Conservation (phyloP, 2,888 invertebrate species). For the Allacma fusca region DNA sequence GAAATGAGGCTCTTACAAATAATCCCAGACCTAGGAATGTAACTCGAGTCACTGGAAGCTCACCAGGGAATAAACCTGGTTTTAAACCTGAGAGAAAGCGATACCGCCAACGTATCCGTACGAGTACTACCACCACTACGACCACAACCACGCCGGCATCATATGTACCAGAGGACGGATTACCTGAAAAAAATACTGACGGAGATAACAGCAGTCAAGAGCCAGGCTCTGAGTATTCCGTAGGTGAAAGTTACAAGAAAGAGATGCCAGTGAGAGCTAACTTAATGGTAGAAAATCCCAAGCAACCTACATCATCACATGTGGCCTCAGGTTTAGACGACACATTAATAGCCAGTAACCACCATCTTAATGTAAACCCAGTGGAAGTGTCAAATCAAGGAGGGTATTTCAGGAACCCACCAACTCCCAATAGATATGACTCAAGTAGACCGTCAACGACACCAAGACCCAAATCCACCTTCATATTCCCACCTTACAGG, state of each 20-base stretch:
- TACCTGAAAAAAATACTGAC: background rate
- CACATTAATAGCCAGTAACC: background rate
- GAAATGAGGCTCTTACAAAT: slow-evolving; percentile 7
- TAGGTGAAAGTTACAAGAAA: background rate
- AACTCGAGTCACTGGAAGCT: slow-evolving; percentile 23
- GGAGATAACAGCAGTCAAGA: background rate
- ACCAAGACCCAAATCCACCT: slow-evolving; percentile 30
- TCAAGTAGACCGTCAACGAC: background rate
- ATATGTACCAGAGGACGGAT: background rate
- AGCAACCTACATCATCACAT: background rate
- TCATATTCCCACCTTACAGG: slow-evolving; percentile 48
- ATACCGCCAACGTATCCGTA: background rate
- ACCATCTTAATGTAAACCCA: background rate
- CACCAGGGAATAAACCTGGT: slow-evolving; percentile 5
- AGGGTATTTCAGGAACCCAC: background rate
- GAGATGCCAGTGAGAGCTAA: background rate
- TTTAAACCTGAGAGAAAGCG: slow-evolving; percentile 9
- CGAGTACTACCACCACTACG: background rate
- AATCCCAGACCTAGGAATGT: background rate
- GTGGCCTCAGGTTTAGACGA: background rate
- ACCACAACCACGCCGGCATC: background rate
- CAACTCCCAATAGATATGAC: background rate
- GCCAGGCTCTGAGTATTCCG: background rate
- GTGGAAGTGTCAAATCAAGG: background rate
- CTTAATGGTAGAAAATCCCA: background rate